Evolutionary conservation across 2,797 vertebrate species (phyloP).

Genomic region (Lepus townsendii): DNA sequence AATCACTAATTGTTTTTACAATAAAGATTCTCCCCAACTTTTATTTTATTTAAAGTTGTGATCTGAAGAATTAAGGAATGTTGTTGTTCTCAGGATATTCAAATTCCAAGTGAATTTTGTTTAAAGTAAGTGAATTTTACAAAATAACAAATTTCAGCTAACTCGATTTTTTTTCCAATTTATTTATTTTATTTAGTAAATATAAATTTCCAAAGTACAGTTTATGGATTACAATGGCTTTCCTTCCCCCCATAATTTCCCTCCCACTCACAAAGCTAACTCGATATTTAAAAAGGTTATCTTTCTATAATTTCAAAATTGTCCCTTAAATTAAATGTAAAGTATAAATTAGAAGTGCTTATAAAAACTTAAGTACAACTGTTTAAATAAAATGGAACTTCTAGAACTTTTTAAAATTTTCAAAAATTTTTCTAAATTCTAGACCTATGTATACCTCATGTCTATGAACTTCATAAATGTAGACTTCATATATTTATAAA

Average conservation of each 20-base stretch:
- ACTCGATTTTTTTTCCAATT: too few species aligned
- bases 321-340: not conserved
- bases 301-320: slow-evolving; percentile 28
- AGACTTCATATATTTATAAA: too few species aligned
- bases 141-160: not conserved
- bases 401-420: not conserved
- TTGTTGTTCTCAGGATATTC: not conserved
- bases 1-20: not conserved
- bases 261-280: too few species aligned
- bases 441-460: too few species aligned
- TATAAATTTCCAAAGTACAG: too few species aligned
- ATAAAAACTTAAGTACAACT: not conserved
- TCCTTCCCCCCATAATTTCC: too few species aligned
- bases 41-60: not conserved
- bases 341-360: not conserved
- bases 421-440: not conserved
- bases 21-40: not conserved
- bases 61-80: not conserved
- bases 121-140: not conserved
- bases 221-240: too few species aligned
- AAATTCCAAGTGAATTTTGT: not conserved
- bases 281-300: slow-evolving; percentile 1
- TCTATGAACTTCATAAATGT: too few species aligned
- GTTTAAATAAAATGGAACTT: not conserved
- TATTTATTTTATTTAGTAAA: too few species aligned